phyloP scores from a whole-genome alignment of 1,140 invertebrate species.

The Panagrolaimus sp. region DNA sequence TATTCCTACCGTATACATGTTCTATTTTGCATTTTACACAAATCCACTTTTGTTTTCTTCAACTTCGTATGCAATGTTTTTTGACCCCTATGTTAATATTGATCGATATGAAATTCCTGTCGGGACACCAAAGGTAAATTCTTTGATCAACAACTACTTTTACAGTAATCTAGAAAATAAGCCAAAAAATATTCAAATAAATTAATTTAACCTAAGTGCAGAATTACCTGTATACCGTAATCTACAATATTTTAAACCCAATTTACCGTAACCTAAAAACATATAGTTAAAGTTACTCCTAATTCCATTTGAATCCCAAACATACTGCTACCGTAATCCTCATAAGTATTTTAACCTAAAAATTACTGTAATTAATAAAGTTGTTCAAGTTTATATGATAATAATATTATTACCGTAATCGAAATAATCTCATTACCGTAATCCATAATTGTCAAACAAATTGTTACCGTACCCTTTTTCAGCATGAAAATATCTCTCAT shows the following conservation, averaged over 20 bases:
- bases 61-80: conserved; percentile 39
- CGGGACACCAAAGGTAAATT: conserved; percentile 8
- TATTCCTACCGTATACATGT: conserved; percentile 23
- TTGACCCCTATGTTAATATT: conserved; percentile 50
- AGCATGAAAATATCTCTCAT: neutral
- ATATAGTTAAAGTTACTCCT: too few relatives aligned
- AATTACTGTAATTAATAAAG: too few relatives aligned
- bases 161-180: neutral
- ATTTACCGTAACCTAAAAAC: too few relatives aligned
- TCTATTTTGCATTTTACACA: conserved; percentile 49
- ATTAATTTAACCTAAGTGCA: conserved; percentile 19
- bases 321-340: too few relatives aligned
- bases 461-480: neutral
- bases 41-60: conserved; percentile 38
- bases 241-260: too few relatives aligned
- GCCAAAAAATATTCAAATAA: neutral
- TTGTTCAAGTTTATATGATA: too few relatives aligned
- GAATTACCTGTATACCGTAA: too few relatives aligned
- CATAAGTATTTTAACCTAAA: too few relatives aligned
- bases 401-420: neutral
- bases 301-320: too few relatives aligned
- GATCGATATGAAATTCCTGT: conserved; percentile 24
- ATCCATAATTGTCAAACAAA: conserved; percentile 2
- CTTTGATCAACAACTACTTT: conserved; percentile 18
- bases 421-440: conserved; percentile 15